Base-by-base conservation (phyloP, 2,113 vertebrate genomes). In the Lipotes vexillifer region DNA sequence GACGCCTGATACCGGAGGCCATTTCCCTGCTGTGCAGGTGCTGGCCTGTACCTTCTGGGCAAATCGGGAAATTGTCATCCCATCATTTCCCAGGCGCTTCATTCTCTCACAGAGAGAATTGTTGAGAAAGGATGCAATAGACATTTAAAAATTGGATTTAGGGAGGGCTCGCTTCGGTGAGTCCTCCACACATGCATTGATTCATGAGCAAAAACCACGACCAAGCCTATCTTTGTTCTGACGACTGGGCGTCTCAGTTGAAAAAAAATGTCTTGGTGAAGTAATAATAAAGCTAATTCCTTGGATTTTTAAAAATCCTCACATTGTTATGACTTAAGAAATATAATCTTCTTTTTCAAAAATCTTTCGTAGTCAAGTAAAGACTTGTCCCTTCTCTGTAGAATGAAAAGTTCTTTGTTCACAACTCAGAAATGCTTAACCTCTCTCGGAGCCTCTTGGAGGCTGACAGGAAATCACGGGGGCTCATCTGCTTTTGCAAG, bases 231-330 rank as follows among this genome's bases (percentile, higher is more conserved):
- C 61, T 83, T 5, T 46, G 21, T 80, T 57, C 65, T 65, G 38
- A 49, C 44, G 36, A 15, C 55, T 59, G 41, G 38, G 80, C 10
- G 17, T 92, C 88, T 94, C 61, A 12, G 21, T 61, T 9, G 38
- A 59, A 44, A 5, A 6, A 18, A 11, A 55, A 92, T 55, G 23
- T 83, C 9, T 68, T 61, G 49, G 72, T 33, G 78, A 88, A 84
- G 46, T 44, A 77, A 97, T 95, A 97, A 38, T 25, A 77, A 87
- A 90, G 92, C 33, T 55, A 46, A 2, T 90, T 72, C 59, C 71
- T 97, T 82, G 38, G 75, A 8, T 96, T 96, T 88, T 55, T 2
- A 27, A 61, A 44, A 80, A 41, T 82, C 95, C 86, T 61, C 55
- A 55, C 13, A 14, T 78, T 63, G 72, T 63, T 33, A 69, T 17